Evolutionary conservation across 2,113 vertebrate species (phyloP).

Genomic region (Nothoprocta perdicaria): DNA sequence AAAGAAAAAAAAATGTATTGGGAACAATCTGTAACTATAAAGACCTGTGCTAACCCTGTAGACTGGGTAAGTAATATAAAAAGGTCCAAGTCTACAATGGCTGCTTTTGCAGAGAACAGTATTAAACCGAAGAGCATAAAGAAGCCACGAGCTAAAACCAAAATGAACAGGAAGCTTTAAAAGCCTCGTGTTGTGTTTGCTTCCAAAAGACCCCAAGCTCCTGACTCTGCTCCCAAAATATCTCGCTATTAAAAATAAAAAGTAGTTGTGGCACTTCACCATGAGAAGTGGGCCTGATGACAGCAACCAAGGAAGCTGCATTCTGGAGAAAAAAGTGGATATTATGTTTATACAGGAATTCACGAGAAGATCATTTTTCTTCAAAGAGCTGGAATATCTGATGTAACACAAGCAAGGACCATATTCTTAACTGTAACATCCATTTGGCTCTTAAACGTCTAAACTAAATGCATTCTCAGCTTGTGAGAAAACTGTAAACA

Average conservation of each 20-base stretch:
- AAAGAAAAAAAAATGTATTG: conserved; percentile 38
- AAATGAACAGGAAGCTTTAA: conserved; percentile 46
- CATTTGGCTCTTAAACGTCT: background rate
- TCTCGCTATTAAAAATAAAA: conserved; percentile 31
- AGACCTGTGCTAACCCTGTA: conserved; percentile 26
- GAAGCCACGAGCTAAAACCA: background rate
- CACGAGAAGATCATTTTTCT: background rate
- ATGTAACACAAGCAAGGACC: background rate
- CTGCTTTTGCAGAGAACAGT: background rate
- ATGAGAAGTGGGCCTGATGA: background rate
- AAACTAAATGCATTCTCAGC: background rate
- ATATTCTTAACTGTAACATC: accelerated
- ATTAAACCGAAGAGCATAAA: background rate
- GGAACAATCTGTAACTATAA: conserved; percentile 39
- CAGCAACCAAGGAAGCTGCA: background rate
- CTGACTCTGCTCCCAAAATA: conserved; percentile 13
- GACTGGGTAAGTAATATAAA: background rate
- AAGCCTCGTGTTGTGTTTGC: background rate
- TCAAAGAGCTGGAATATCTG: background rate
- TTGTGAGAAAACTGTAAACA: background rate
- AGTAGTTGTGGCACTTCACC: background rate
- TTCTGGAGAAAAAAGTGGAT: background rate
- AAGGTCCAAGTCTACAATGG: background rate
- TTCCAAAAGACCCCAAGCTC: background rate
- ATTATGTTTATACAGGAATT: background rate